Percentiles rank a stretch among this genome's conserved stretches.
phyloP scores from a whole-genome alignment of 2,888 invertebrate species.

The Holacanthella duospinosa region DNA sequence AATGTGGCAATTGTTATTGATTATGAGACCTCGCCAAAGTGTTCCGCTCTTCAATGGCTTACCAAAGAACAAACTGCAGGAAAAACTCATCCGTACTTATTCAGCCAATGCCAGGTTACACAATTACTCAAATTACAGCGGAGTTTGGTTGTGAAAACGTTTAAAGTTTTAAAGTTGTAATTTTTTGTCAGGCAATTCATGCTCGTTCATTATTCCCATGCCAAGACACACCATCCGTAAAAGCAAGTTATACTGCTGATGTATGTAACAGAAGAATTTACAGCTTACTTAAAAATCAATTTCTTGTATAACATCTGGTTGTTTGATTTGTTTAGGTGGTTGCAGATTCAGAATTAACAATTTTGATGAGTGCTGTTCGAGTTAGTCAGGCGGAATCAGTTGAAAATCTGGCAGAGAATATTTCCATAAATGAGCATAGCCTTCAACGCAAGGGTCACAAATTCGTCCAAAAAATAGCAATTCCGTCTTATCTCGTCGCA shows the following conservation, averaged over 20 bases:
- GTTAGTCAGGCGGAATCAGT: slow-evolving; percentile 43
- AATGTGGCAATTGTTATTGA: slow-evolving; percentile 50
- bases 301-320: slow-evolving; percentile 16
- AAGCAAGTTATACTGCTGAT: slow-evolving; percentile 1
- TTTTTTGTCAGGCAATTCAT: slow-evolving; percentile 60
- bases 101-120: slow-evolving; percentile 65
- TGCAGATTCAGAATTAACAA: slow-evolving; percentile 62
- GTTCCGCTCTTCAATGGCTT: slow-evolving; percentile 83
- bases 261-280: slow-evolving; percentile 15
- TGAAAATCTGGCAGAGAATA: slow-evolving; percentile 38
- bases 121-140: not conserved
- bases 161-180: slow-evolving; percentile 17
- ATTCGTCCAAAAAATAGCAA: slow-evolving; percentile 67
- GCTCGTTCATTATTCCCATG: slow-evolving; percentile 81
- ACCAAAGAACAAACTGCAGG: slow-evolving; percentile 76
- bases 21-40: slow-evolving; percentile 65
- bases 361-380: slow-evolving; percentile 77
- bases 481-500: slow-evolving; percentile 82
- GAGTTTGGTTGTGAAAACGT: not conserved
- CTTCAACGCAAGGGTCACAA: slow-evolving; percentile 42
- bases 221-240: slow-evolving; percentile 61
- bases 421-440: not conserved
- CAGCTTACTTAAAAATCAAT: not conserved
- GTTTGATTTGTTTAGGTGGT: slow-evolving; percentile 48
- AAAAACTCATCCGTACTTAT: slow-evolving; percentile 71